Conservation (phyloP, 1,140 invertebrate species). For the Drosophila triauraria region DNA sequence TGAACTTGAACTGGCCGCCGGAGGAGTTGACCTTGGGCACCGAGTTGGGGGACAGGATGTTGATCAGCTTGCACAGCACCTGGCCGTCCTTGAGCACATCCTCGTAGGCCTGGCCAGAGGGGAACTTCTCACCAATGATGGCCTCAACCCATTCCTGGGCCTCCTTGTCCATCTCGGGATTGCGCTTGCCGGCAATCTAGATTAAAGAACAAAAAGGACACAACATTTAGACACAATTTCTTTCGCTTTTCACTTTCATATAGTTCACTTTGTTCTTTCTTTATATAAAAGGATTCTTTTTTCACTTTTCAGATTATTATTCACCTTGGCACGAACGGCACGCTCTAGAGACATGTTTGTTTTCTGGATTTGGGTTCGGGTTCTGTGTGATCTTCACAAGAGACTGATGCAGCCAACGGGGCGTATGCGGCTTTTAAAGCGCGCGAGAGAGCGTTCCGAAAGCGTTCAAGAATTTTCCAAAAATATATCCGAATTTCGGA, state of each 20-base stretch:
- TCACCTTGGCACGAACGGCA: conserved; percentile 89
- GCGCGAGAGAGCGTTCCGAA: conserved; percentile 55
- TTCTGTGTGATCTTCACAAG: conserved; percentile 73
- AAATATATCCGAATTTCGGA: conserved; percentile 84
- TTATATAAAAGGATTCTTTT: conserved; percentile 9
- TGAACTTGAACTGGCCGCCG: conserved; percentile 97
- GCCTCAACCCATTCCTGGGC: conserved; percentile 96
- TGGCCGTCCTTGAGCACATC: conserved; percentile 94
- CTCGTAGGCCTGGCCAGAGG: conserved; percentile 90
- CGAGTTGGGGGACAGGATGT: conserved; percentile 93
- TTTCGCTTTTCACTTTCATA: conserved; percentile 11
- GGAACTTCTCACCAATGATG: conserved; percentile 94
- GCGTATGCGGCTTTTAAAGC: conserved; percentile 80
- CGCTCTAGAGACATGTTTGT: conserved; percentile 88
- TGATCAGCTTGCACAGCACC: conserved; percentile 95
- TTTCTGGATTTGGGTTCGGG: conserved; percentile 59
- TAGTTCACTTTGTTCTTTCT: background rate
- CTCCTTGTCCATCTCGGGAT: conserved; percentile 94
- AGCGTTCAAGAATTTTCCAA: conserved; percentile 80
- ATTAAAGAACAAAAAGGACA: conserved; percentile 21
- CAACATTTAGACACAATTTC: conserved; percentile 1
- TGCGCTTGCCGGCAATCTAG: conserved; percentile 95
- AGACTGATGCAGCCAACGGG: conserved; percentile 76
- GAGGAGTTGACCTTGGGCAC: conserved; percentile 94
- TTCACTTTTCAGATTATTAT: conserved; percentile 37